Conservation (phyloP, 2,113 vertebrate species). For the Campylomormyrus numenius region DNA sequence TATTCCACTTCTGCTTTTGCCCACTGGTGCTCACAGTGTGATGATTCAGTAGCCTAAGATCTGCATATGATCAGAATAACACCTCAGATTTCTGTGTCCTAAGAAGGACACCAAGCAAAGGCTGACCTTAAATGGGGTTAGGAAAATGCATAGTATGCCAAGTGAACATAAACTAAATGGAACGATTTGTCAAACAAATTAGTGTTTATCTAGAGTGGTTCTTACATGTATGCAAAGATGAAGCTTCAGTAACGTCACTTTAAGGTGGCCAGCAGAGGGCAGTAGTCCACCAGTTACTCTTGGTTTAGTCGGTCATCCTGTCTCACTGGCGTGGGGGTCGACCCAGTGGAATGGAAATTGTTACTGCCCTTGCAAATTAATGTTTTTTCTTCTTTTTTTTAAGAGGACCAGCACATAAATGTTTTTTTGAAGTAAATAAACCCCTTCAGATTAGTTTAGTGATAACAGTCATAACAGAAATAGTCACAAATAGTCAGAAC, state of each 20-base stretch:
- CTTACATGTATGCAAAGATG: not conserved
- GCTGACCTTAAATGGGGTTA: not conserved
- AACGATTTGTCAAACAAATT: not conserved
- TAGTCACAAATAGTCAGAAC: not conserved
- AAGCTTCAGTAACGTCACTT: not conserved
- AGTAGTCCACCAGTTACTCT: not conserved
- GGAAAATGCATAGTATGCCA: not conserved
- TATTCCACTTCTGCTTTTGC: not conserved
- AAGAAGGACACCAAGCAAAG: not conserved
- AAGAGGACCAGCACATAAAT: not conserved
- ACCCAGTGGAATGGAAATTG: not conserved
- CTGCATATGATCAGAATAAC: not conserved
- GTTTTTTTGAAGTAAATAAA: not conserved
- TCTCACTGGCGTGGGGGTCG: not conserved
- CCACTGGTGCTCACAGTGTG: not conserved
- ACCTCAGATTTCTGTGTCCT: not conserved
- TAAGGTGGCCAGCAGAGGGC: slow-evolving; percentile 3
- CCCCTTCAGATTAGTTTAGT: not conserved
- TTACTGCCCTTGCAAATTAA: not conserved
- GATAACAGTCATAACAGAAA: not conserved
- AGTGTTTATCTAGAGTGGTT: not conserved
- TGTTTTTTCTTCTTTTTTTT: not conserved
- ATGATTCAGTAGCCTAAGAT: not conserved
- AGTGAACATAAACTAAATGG: not conserved
- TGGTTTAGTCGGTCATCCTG: not conserved